Conservation (phyloP, 35 echinoderm and acorn worm species). For the Eucidaris tribuloides region DNA sequence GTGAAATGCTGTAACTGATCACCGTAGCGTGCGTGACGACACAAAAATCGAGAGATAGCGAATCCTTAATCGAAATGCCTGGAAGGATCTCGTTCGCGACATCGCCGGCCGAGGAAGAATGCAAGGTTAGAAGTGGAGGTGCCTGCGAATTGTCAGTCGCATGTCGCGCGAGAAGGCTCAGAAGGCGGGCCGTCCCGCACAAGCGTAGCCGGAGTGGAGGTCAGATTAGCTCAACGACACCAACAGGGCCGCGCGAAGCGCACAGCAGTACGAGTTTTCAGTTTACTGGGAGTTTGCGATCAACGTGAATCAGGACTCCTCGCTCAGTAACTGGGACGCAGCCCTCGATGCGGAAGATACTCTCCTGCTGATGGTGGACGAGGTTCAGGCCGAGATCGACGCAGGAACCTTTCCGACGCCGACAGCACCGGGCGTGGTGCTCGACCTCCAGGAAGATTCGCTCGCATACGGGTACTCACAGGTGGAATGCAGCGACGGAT, state of each 20-base stretch:
- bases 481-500: conserved; percentile 6
- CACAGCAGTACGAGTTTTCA: background rate
- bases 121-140: too few relatives aligned
- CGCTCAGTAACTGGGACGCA: conserved; percentile 18
- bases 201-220: background rate
- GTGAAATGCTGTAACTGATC: too few relatives aligned
- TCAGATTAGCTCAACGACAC: background rate
- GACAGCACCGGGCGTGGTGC: background rate
- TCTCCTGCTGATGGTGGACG: conserved; percentile 1
- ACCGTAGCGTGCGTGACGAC: too few relatives aligned
- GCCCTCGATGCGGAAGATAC: conserved; percentile 23
- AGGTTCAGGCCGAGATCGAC: background rate
- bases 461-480: conserved; percentile 7
- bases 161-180: too few relatives aligned
- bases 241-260: background rate
- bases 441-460: background rate
- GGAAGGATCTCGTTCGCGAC: too few relatives aligned
- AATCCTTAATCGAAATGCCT: too few relatives aligned
- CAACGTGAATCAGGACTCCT: background rate
- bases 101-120: too few relatives aligned
- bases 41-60: too few relatives aligned
- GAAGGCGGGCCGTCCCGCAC: too few relatives aligned
- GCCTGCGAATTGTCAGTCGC: too few relatives aligned
- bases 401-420: background rate
- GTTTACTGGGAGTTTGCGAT: background rate